These are phyloP conservation scores for Geotrypetes seraphini DNA, from an alignment of 2,797 vertebrate genomes.

Conservation along the genomic window DNA sequence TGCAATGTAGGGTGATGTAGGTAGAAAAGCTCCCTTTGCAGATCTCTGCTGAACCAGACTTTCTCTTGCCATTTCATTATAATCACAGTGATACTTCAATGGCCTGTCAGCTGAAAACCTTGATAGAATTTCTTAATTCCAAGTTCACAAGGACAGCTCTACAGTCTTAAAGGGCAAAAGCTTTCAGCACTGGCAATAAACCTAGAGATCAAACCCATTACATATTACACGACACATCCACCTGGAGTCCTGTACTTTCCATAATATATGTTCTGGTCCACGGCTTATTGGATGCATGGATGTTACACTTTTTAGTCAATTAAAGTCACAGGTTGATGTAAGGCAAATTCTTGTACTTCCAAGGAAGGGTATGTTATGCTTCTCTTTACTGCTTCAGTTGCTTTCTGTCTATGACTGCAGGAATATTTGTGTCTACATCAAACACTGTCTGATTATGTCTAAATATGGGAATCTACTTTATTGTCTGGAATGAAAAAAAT, in stretches of 20 bases:
- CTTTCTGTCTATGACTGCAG: too few species aligned
- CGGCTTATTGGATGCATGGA: constrained; percentile 4
- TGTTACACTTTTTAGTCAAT: too few species aligned
- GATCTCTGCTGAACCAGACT: constrained; percentile 18
- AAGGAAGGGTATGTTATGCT: too few species aligned
- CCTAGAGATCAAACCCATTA: constrained; percentile 1
- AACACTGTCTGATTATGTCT: too few species aligned
- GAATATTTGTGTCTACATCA: too few species aligned
- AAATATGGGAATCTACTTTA: too few species aligned
- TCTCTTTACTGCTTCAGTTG: too few species aligned
- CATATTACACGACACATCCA: not conserved
- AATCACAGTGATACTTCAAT: constrained; percentile 24
- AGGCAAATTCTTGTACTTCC: too few species aligned
- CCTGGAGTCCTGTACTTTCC: constrained; percentile 7
- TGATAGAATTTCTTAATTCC: constrained; percentile 29
- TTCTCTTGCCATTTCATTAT: constrained; percentile 12
- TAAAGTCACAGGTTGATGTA: too few species aligned
- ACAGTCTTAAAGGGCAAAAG: constrained; percentile 18
- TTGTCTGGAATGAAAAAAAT: too few species aligned
- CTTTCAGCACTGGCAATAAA: constrained; percentile 5
- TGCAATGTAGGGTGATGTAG: not conserved
- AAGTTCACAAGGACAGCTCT: constrained; percentile 9
- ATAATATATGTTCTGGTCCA: constrained; percentile 1
- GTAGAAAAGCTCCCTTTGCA: constrained; percentile 18
- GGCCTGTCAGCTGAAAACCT: constrained; percentile 16